Evolutionary conservation across 1,140 invertebrate species (phyloP), one percentile per base, ranked within the genome.

Genomic region (Dolichoris vasculosae): DNA sequence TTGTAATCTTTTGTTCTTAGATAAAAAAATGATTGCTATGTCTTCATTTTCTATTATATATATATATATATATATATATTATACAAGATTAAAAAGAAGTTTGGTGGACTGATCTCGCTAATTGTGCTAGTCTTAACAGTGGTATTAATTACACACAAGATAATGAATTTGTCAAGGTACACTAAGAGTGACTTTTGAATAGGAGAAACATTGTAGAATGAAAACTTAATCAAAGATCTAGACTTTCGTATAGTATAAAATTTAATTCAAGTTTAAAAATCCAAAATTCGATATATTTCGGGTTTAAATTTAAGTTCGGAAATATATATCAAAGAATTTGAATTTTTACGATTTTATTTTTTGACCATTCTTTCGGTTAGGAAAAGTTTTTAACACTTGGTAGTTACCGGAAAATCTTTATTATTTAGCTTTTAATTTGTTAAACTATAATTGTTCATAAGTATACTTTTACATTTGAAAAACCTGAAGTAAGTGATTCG

Each of bases 41-140:
- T 76, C 46, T 38, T 32, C 26, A 2, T 80, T 35, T 64, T 20
- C 38, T 64, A 6, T 30, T 30, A 38, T 40, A 1, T 76, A 17
- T 40, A 46, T 67, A 71, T 30, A 38, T 40, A 1, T 76, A 17
- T 40, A 46, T 67, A 71, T 38, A 63, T 64, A 43, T 78, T 78
- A 83, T 30, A 30, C 59, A 15, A 1, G 82, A 30, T 69, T 67
- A 48, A 78, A 84, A 78, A 69, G 43, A 30, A 84, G 23, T 43
- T 84, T 77, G 67, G 75, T 69, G 26, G 73, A 40, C 15, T n/a
- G 82, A 20, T 64, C 0, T 15, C 71, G 51, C 15, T 13, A 23
- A 9, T n/a, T 51, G 64, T 11, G 48, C 20, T 30, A 32, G 79
- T 38, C 38, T 23, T 38, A 26, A 30, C 63, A 59, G 26, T 38